Evolutionary conservation across 1,140 invertebrate genomes (phyloP).

Genomic region (Metaphire vulgaris): DNA sequence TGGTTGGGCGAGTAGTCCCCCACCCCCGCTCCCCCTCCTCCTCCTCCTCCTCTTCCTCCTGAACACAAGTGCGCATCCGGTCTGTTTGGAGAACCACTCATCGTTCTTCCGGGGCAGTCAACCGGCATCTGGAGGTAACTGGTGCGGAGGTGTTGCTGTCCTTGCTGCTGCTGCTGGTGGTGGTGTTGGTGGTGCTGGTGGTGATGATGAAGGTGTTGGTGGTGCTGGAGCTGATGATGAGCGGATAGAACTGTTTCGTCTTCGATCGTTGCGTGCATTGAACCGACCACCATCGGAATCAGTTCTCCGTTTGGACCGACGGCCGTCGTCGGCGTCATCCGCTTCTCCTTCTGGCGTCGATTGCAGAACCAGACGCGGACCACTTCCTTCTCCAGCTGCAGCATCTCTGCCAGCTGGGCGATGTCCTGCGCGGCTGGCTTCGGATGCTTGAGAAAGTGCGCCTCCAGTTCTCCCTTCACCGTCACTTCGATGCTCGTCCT

Average conservation of each 20-base stretch:
- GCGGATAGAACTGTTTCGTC: background rate
- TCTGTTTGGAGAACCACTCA: background rate
- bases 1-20: background rate
- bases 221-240: background rate
- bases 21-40: background rate
- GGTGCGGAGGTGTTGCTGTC: background rate
- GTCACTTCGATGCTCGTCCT: slow-evolving; percentile 97
- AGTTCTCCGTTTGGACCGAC: slow-evolving; percentile 2
- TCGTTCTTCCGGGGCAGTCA: background rate
- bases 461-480: slow-evolving; percentile 93
- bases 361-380: slow-evolving; percentile 95
- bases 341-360: slow-evolving; percentile 95
- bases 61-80: background rate
- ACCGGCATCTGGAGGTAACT: background rate
- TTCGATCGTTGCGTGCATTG: background rate
- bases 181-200: background rate
- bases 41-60: slow-evolving; percentile 1
- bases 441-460: slow-evolving; percentile 97
- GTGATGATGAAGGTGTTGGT: background rate
- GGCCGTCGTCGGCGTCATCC: slow-evolving; percentile 46
- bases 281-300: background rate
- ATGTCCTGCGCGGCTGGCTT: slow-evolving; percentile 99
- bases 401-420: slow-evolving; percentile 77
- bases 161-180: background rate
- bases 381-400: slow-evolving; percentile 93